Percentiles rank a stretch among this genome's conserved stretches.
Evolutionary conservation across 64 coral and sea anemone species (phyloP).

Genomic region (Montipora sp.): DNA sequence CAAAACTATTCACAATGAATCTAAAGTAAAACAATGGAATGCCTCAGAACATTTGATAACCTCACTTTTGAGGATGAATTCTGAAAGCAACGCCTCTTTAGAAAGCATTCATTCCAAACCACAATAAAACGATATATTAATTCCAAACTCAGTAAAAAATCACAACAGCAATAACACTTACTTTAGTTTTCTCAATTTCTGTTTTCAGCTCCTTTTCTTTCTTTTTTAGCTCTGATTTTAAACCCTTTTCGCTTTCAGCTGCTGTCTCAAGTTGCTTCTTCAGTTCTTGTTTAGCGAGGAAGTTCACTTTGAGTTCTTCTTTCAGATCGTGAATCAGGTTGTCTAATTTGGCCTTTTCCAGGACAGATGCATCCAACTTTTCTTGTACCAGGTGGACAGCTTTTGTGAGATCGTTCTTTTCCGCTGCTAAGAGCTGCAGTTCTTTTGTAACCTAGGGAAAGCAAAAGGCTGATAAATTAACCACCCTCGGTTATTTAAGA

Average conservation of each 20-base stretch:
- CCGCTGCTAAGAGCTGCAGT: not conserved
- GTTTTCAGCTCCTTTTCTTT: conserved; percentile 44
- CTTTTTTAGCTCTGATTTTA: conserved; percentile 14
- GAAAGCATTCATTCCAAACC: no score
- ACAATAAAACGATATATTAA: no score
- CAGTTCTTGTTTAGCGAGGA: conserved; percentile 36
- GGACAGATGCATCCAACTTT: conserved; percentile 16
- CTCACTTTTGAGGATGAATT: no score
- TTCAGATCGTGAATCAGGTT: conserved; percentile 41
- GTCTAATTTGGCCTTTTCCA: conserved; percentile 4
- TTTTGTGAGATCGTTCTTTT: not conserved
- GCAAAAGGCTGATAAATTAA: not conserved
- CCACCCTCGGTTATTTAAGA: not conserved
- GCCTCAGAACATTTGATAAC: no score
- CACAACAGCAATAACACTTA: not conserved
- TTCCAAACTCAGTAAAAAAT: no score
- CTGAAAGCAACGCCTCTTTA: no score
- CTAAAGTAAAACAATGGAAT: no score
- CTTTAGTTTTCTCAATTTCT: conserved; percentile 22
- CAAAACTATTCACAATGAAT: no score
- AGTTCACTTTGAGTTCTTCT: conserved; percentile 51
- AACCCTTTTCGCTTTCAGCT: conserved; percentile 9
- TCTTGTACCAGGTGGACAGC: not conserved
- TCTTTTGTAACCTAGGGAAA: conserved; percentile 2
- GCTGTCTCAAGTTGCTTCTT: conserved; percentile 22